These are phyloP conservation scores for Pentalonia nigronervosa DNA, from an alignment of 1,140 invertebrate species.

Conservation along the genomic window DNA sequence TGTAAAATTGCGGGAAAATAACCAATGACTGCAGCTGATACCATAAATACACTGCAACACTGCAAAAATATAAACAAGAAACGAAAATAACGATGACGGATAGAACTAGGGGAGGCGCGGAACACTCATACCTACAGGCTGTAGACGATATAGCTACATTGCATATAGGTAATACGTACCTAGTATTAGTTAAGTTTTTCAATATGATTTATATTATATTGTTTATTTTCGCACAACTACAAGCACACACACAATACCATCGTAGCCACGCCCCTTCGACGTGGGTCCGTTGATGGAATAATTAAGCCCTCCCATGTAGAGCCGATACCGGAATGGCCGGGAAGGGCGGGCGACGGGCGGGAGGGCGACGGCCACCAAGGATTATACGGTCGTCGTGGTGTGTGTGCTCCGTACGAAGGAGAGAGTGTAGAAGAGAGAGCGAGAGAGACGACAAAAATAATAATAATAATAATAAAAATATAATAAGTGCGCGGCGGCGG, in stretches of 20 bases:
- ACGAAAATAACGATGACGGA: neutral
- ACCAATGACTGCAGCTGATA: neutral
- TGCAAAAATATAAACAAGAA: neutral
- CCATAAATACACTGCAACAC: too few relatives aligned
- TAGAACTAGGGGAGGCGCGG: neutral
- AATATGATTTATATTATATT: conserved; percentile 59
- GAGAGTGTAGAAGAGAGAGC: neutral
- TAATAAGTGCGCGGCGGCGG: conserved; percentile 27
- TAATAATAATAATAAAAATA: conserved; percentile 19
- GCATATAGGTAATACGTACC: neutral
- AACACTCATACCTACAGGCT: neutral
- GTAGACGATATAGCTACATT: neutral
- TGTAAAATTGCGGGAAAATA: neutral
- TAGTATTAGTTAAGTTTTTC: neutral
- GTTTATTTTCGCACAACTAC: conserved; percentile 57
- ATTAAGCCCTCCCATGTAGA: conserved; percentile 60
- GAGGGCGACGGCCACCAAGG: conserved; percentile 40
- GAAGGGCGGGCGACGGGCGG: conserved; percentile 20
- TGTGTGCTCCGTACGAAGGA: neutral
- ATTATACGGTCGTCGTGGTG: conserved; percentile 21
- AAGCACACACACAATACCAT: neutral
- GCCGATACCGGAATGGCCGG: conserved; percentile 55
- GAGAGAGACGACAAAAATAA: neutral
- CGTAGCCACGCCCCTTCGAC: conserved; percentile 57
- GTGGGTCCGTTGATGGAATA: conserved; percentile 59